Conservation (phyloP, 2,113 vertebrate species). For the Blennius ocellaris region DNA sequence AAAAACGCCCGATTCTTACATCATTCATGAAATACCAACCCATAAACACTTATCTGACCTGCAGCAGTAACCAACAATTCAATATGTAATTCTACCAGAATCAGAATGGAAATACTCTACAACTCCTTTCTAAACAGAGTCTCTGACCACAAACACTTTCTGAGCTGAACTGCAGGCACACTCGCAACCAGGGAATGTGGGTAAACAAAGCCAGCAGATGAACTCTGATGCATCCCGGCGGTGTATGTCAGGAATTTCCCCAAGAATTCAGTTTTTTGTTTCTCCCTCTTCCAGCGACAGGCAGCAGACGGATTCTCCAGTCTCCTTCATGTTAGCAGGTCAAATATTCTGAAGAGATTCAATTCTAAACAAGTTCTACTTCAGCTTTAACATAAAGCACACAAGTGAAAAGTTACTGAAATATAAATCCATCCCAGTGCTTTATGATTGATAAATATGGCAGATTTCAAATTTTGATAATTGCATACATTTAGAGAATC, state of each 20-base stretch:
- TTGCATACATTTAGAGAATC: too few relatives aligned
- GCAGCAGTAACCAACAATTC: too few relatives aligned
- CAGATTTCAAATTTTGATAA: too few relatives aligned
- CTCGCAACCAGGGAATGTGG: slow-evolving; percentile 58
- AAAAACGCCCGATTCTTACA: too few relatives aligned
- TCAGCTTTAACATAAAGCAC: too few relatives aligned
- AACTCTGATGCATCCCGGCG: slow-evolving; percentile 2
- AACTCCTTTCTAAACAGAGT: neutral
- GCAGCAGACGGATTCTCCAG: neutral
- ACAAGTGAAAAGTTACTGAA: too few relatives aligned
- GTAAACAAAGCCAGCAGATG: slow-evolving; percentile 50
- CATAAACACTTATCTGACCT: too few relatives aligned
- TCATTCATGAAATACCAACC: too few relatives aligned
- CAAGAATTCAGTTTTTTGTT: slow-evolving; percentile 27
- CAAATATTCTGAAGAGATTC: neutral
- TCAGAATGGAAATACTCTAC: slow-evolving; percentile 2
- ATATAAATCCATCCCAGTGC: too few relatives aligned
- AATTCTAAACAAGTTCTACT: too few relatives aligned
- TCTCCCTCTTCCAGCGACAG: neutral
- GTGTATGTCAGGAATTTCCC: slow-evolving; percentile 47
- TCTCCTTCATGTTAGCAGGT: neutral
- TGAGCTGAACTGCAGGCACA: slow-evolving; percentile 30
- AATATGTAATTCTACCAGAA: neutral
- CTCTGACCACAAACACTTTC: slow-evolving; percentile 23
- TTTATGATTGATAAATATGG: too few relatives aligned